A percentile compares a stretch with the other conserved stretches of the same genome.
Evolutionary conservation across 2,113 vertebrate species (phyloP).

Genomic region (Dendropsophus ebraccatus): DNA sequence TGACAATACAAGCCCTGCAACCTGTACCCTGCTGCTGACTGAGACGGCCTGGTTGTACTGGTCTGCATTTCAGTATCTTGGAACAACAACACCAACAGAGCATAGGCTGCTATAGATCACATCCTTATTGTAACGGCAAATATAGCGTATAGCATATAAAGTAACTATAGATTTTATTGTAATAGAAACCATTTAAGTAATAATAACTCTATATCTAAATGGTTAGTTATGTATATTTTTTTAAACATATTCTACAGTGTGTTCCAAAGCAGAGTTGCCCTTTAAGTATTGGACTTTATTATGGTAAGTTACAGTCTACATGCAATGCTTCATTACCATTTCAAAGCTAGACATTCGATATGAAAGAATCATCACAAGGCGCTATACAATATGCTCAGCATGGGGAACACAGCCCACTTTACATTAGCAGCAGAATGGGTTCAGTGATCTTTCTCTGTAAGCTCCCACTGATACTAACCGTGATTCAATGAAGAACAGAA

Average conservation of each 20-base stretch:
- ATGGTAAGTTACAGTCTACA: not conserved
- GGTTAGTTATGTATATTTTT: not conserved
- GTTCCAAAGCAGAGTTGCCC: not conserved
- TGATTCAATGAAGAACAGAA: not conserved
- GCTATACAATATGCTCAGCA: not conserved
- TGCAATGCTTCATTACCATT: not conserved
- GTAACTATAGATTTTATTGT: too few species aligned
- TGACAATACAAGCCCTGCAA: too few species aligned
- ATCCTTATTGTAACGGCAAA: too few species aligned
- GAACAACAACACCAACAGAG: too few species aligned
- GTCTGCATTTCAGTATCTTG: too few species aligned
- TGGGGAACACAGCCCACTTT: not conserved
- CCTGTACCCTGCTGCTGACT: too few species aligned
- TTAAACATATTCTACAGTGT: not conserved
- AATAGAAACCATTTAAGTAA: too few species aligned
- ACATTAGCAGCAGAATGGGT: not conserved
- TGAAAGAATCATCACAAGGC: not conserved
- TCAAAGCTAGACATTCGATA: not conserved
- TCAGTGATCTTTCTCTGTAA: not conserved
- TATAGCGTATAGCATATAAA: too few species aligned
- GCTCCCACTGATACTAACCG: not conserved
- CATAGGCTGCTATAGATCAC: too few species aligned
- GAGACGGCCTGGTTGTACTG: too few species aligned
- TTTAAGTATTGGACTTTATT: not conserved
- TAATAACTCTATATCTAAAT: not conserved